Evolutionary conservation across 2,888 invertebrate species (phyloP), one percentile per base, ranked within the genome.

Genomic region (Drosophila neotestacea): DNA sequence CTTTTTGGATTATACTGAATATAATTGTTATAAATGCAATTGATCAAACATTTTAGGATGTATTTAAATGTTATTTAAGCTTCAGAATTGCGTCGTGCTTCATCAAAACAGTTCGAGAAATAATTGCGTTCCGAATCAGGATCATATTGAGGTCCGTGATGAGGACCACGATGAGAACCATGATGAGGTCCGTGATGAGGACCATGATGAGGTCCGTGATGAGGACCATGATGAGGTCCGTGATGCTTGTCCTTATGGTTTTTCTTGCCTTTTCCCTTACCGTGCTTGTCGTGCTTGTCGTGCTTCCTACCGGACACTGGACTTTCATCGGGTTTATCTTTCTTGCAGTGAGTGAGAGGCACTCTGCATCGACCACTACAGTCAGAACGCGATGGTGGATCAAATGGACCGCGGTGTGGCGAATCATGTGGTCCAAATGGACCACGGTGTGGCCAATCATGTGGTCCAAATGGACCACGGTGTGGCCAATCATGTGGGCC

Each of bases 21-120:
- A 22, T 52, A 22, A 11, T 27, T 22, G 27, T 41, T n/a, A 52
- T 70, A 58, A 48, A 73, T 65, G 56, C 56, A 10, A 28, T 32
- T 34, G 34, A 27, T 27, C 34, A n/a, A 27, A n/a, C 9, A 34
- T 6, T 42, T 42, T 55, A 34, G 42, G 7, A 22, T 16, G 30
- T n/a, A 32, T 16, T 4, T 7, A 1, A 11, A 11, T 11, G 16
- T n/a, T n/a, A 6, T 4, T 16, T 22, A 22, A 22, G 0, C 22
- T 16, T 34, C 34, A 34, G 16, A 34, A 22, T 11, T 11, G 11
- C 34, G 32, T 16, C 4, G 11, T 3, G 32, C 48, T 10, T 13
- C 47, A 1, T 4, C 13, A 13, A 30, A 2, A 9, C 13, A 47
- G 4, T 30, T 13, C 9, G 9, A 6, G 9, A 13, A 47, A 9